Evolutionary conservation across 2,888 invertebrate genomes (phyloP).

Genomic region (Microplitis manilae): DNA sequence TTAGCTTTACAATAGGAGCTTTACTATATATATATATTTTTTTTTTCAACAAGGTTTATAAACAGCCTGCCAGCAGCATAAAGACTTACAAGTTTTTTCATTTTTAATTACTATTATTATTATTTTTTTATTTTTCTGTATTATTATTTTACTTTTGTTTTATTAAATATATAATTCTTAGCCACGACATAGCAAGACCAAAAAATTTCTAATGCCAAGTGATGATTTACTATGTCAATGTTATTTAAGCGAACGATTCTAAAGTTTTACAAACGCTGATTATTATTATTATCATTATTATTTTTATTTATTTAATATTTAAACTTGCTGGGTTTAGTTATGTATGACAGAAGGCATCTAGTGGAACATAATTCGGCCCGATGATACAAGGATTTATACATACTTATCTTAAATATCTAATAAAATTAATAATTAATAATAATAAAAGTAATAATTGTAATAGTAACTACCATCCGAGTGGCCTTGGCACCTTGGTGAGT

Average conservation of each 20-base stretch:
- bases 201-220: slow-evolving; percentile 44
- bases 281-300: slow-evolving; percentile 44
- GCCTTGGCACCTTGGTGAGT: slow-evolving; percentile 45
- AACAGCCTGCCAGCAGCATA: slow-evolving; percentile 71
- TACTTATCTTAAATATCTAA: slow-evolving; percentile 37
- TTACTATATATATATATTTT: slow-evolving; percentile 59
- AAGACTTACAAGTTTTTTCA: slow-evolving; percentile 55
- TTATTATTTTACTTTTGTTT: slow-evolving; percentile 34
- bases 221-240: slow-evolving; percentile 53
- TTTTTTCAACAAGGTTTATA: slow-evolving; percentile 68
- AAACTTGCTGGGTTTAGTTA: slow-evolving; percentile 24
- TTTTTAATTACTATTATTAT: slow-evolving; percentile 19
- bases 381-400: slow-evolving; percentile 42
- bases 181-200: slow-evolving; percentile 14
- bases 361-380: slow-evolving; percentile 49
- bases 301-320: slow-evolving; percentile 27
- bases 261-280: slow-evolving; percentile 54
- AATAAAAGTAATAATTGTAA: not conserved
- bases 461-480: slow-evolving; percentile 45
- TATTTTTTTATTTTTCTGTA: slow-evolving; percentile 30
- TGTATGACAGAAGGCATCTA: slow-evolving; percentile 50
- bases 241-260: slow-evolving; percentile 53
- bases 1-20: slow-evolving; percentile 60
- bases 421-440: slow-evolving; percentile 27
- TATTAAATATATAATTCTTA: slow-evolving; percentile 23